These are phyloP conservation scores for Polyommatus icarus DNA, from an alignment of 2,888 invertebrate species.

Conservation along the genomic window DNA sequence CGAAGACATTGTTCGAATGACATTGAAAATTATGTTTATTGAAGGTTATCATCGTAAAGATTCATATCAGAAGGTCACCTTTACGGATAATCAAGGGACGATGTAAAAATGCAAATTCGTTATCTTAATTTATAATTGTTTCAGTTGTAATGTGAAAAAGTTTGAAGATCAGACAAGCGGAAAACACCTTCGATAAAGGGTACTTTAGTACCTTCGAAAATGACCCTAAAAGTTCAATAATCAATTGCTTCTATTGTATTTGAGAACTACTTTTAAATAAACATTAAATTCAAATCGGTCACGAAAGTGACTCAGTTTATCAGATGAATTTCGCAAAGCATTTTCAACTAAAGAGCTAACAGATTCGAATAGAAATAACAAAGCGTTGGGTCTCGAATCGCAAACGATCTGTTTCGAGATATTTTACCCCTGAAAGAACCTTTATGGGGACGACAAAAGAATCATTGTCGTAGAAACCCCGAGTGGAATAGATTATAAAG, in stretches of 20 bases:
- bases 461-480: neutral
- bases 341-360: too few species aligned
- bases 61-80: slow-evolving; percentile 8
- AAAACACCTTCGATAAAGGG: neutral
- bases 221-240: slow-evolving; percentile 15
- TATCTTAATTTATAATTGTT: slow-evolving; percentile 10
- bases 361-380: too few species aligned
- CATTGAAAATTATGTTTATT: slow-evolving; percentile 2
- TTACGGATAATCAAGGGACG: slow-evolving; percentile 1
- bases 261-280: neutral
- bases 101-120: neutral
- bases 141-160: slow-evolving; percentile 6
- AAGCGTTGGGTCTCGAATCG: too few species aligned
- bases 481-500: neutral
- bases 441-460: too few species aligned
- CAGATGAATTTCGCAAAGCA: too few species aligned
- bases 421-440: too few species aligned
- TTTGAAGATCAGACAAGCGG: neutral
- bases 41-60: slow-evolving; percentile 15
- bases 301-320: neutral
- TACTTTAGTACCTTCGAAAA: neutral
- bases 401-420: too few species aligned
- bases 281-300: neutral
- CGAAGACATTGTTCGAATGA: neutral
- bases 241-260: slow-evolving; percentile 9